A percentile compares a stretch with the other conserved stretches of the same genome.
These are phyloP conservation scores for Teinopalpus imperialis DNA, from an alignment of 2,888 invertebrate species.

Conservation along the genomic window DNA sequence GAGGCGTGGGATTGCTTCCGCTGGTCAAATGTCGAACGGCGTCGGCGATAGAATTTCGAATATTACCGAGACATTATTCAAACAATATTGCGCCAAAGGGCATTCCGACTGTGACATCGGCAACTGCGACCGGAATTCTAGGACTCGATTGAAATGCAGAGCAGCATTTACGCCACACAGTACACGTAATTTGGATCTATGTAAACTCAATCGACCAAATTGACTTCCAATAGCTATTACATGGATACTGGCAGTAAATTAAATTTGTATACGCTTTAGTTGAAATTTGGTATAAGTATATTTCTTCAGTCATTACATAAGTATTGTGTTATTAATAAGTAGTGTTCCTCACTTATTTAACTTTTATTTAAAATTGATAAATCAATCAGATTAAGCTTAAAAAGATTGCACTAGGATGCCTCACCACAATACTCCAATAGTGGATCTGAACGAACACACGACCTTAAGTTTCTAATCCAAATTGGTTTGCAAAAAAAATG, in stretches of 20 bases:
- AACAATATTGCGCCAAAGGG: constrained; percentile 35
- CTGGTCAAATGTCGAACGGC: constrained; percentile 5
- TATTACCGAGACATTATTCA: constrained; percentile 33
- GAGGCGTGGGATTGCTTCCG: constrained; percentile 2
- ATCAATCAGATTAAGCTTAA: too few relatives aligned
- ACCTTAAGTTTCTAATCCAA: too few relatives aligned
- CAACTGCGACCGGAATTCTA: constrained; percentile 55
- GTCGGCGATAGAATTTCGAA: constrained; percentile 29
- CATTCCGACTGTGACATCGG: constrained; percentile 37
- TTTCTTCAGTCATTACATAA: too few relatives aligned
- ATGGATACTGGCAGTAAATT: neutral
- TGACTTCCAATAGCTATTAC: neutral
- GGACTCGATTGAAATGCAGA: constrained; percentile 32
- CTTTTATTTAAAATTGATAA: too few relatives aligned
- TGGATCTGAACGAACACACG: too few relatives aligned
- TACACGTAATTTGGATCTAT: constrained; percentile 1
- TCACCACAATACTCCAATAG: too few relatives aligned
- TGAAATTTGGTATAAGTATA: too few relatives aligned
- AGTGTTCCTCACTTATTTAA: too few relatives aligned
- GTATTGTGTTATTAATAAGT: too few relatives aligned
- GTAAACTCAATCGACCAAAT: constrained; percentile 7
- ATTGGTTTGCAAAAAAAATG: too few relatives aligned
- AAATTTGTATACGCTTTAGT: too few relatives aligned
- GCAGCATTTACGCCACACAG: neutral
- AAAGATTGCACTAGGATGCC: too few relatives aligned